phyloP scores from a whole-genome alignment of 2,888 invertebrate genomes.

The Drosophila barbarae region DNA sequence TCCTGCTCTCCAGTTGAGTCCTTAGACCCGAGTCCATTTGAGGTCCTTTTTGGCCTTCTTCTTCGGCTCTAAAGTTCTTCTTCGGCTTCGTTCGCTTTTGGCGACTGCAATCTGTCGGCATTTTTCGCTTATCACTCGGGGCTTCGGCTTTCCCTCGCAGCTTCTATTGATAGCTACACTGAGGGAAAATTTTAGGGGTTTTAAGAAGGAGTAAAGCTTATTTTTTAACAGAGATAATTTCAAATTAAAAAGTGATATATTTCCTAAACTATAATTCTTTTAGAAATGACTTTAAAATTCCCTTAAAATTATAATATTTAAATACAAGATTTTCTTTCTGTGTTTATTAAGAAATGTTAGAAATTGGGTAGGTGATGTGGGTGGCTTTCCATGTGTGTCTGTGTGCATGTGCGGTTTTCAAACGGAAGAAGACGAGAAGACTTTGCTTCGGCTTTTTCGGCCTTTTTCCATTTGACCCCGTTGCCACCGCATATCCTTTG shows the following conservation, averaged over 20 bases:
- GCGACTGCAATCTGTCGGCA: slow-evolving; percentile 43
- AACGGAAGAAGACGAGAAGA: slow-evolving; percentile 66
- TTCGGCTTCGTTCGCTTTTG: slow-evolving; percentile 44
- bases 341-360: slow-evolving; percentile 21
- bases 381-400: slow-evolving; percentile 6
- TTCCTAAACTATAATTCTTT: no score
- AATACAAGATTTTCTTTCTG: background rate
- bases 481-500: slow-evolving; percentile 48
- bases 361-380: background rate
- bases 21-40: slow-evolving; percentile 51
- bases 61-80: slow-evolving; percentile 44
- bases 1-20: slow-evolving; percentile 25
- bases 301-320: background rate
- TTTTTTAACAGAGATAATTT: background rate
- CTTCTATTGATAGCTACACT: slow-evolving; percentile 65
- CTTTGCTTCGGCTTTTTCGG: slow-evolving; percentile 48
- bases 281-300: background rate
- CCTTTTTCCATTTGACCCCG: slow-evolving; percentile 73
- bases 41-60: slow-evolving; percentile 37
- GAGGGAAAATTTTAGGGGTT: slow-evolving; percentile 16
- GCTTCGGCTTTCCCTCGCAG: slow-evolving; percentile 43
- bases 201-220: background rate
- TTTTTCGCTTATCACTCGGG: slow-evolving; percentile 41
- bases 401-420: slow-evolving; percentile 67
- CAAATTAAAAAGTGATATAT: no score